Base-by-base conservation (phyloP, 2,797 vertebrate species). In the Hemibagrus guttatus region DNA sequence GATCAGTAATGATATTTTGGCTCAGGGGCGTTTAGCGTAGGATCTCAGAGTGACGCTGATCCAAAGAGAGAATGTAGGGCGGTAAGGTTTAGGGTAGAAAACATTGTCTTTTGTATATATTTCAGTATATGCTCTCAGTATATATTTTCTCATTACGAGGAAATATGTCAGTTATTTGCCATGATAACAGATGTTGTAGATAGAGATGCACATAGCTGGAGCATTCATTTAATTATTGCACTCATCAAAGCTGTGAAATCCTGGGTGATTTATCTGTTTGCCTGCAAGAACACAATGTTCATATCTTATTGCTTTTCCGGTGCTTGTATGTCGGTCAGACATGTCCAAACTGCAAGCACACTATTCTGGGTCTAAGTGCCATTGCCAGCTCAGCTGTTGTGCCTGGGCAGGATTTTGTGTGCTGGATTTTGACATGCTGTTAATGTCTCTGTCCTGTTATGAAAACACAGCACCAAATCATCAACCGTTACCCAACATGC, bases 371-470 rank as follows among this genome's bases (percentile, higher is more conserved):
- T 74, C 72, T 95, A 90, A 91, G 87, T 91, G 78, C 87, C 83
- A 86, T 81, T 84, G 91, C 92, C 91, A 89, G 88, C 92, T 95
- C 94, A 94, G 93, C 93, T 92, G 92, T 92, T 94, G 92, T 86
- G 46, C 69, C 46, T 52, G 69, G 68, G 68, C 42, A 71, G 83
- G 59, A 76, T n/a, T 35, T 72, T 56, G 58, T 28, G 17, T 83
- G 75, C 46, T 52, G n/a, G 61, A 49, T 49, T 49, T 49, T 49
- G 64, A n/a, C 16, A 21, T 42, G 75, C 86, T 64, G 26, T 64
- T 85, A 84, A 85, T 81, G 75, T 66, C 31, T 84, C 85, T 82
- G 84, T 86, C 84, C 71, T 89, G 88, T 89, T 87, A 59, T 90
- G 87, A 76, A 90, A 88, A 88, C 80, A 87, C 46, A 54, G 87